Percentiles rank a stretch among this genome's conserved stretches.
Evolutionary conservation across 2,113 vertebrate genomes (phyloP).

Genomic region (Rhadina sibilatrix): DNA sequence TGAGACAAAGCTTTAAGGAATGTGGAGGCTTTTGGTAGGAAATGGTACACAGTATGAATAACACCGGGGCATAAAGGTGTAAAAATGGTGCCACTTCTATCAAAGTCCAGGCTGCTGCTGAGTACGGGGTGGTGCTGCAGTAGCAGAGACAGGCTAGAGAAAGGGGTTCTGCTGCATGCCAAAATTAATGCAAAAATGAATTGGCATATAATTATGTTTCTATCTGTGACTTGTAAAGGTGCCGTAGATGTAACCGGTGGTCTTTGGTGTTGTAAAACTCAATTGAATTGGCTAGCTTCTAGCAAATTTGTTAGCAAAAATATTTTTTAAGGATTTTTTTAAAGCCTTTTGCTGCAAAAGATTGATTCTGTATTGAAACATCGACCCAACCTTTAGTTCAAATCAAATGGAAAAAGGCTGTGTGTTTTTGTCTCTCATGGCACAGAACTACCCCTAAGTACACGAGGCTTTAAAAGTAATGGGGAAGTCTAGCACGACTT

Average conservation of each 20-base stretch:
- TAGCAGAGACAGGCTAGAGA: not conserved
- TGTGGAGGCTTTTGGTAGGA: constrained; percentile 8
- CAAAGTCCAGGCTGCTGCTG: not conserved
- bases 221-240: not conserved
- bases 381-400: too few species aligned
- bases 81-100: not conserved
- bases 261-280: not conserved
- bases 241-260: not conserved
- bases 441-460: not conserved
- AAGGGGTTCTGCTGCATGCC: not conserved
- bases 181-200: not conserved
- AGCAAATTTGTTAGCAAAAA: not conserved
- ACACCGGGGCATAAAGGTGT: not conserved
- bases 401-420: not conserved
- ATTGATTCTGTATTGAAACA: not conserved
- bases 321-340: rapidly evolving
- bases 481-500: not conserved
- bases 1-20: constrained; percentile 51
- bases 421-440: not conserved
- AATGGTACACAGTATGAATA: constrained; percentile 10
- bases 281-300: not conserved
- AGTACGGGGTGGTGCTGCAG: not conserved
- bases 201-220: not conserved
- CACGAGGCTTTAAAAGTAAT: not conserved
- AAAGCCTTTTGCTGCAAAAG: not conserved